Evolutionary conservation across 2,888 invertebrate genomes (phyloP).

Genomic region (Mantis religiosa): DNA sequence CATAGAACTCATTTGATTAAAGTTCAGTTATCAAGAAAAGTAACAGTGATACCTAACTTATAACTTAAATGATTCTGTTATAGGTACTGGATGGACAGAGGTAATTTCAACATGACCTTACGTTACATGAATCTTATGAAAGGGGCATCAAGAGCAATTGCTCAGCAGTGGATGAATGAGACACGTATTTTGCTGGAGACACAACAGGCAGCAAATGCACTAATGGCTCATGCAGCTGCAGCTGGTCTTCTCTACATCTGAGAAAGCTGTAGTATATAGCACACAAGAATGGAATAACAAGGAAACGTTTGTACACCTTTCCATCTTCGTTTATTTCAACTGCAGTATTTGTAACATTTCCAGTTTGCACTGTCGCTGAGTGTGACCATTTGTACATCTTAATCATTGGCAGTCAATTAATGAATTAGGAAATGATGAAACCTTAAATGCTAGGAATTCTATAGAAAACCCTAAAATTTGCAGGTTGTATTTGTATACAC

Average conservation of each 20-base stretch:
- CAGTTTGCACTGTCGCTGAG: background rate
- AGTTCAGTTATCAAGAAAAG: too few species aligned
- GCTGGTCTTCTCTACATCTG: conserved; percentile 55
- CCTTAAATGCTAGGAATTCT: background rate
- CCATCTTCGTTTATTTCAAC: background rate
- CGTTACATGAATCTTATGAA: conserved; percentile 80
- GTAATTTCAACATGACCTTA: conserved; percentile 80
- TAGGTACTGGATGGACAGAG: conserved; percentile 82
- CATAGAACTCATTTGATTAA: too few species aligned
- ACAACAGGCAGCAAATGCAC: conserved; percentile 81
- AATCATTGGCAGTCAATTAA: background rate
- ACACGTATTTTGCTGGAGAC: conserved; percentile 80
- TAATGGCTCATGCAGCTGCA: conserved; percentile 85
- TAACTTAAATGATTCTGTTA: background rate
- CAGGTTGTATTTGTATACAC: background rate
- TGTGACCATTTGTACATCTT: background rate
- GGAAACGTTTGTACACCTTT: background rate
- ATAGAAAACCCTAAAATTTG: background rate
- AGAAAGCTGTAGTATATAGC: background rate
- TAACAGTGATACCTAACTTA: too few species aligned
- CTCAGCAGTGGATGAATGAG: conserved; percentile 83
- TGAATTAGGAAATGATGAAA: background rate
- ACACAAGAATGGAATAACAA: background rate
- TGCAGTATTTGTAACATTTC: background rate
- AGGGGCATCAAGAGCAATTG: conserved; percentile 83